These are phyloP conservation scores for Labroides dimidiatus DNA, from an alignment of 2,797 vertebrate genomes.

Conservation along the genomic window DNA sequence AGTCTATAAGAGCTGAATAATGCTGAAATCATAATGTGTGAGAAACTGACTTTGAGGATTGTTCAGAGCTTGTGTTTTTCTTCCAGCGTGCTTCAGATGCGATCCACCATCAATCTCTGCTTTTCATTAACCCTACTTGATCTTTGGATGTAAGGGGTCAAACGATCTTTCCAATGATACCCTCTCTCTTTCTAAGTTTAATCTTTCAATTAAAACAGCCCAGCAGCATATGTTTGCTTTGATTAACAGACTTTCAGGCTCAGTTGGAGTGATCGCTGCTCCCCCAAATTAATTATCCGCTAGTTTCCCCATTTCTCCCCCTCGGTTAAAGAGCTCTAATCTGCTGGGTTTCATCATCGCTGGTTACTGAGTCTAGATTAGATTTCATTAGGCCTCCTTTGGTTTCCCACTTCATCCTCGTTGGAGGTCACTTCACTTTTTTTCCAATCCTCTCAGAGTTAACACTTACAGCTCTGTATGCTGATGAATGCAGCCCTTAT, in stretches of 20 bases:
- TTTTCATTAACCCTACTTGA: conserved; percentile 37
- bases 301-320: conserved; percentile 26
- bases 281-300: conserved; percentile 58
- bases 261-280: conserved; percentile 9
- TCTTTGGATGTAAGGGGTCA: conserved; percentile 22
- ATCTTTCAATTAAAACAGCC: conserved; percentile 48
- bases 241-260: conserved; percentile 64
- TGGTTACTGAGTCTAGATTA: conserved; percentile 46
- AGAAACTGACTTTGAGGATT: background rate
- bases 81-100: conserved; percentile 6
- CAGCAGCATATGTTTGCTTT: conserved; percentile 66
- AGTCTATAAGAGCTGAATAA: no score
- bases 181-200: conserved; percentile 29
- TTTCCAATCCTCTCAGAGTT: conserved; percentile 31
- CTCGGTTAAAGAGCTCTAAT: conserved; percentile 44
- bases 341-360: conserved; percentile 42
- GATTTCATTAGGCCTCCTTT: conserved; percentile 50
- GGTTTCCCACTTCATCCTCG: conserved; percentile 26
- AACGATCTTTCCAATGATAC: conserved; percentile 20
- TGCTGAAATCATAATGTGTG: no score
- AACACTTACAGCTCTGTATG: background rate
- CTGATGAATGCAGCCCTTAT: background rate
- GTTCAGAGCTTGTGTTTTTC: background rate
- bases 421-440: conserved; percentile 38
- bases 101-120: conserved; percentile 12